A percentile compares a stretch with the other conserved stretches of the same genome.
phyloP scores from a whole-genome alignment of 2,888 invertebrate species.

The Archaeoteleia sp. region DNA sequence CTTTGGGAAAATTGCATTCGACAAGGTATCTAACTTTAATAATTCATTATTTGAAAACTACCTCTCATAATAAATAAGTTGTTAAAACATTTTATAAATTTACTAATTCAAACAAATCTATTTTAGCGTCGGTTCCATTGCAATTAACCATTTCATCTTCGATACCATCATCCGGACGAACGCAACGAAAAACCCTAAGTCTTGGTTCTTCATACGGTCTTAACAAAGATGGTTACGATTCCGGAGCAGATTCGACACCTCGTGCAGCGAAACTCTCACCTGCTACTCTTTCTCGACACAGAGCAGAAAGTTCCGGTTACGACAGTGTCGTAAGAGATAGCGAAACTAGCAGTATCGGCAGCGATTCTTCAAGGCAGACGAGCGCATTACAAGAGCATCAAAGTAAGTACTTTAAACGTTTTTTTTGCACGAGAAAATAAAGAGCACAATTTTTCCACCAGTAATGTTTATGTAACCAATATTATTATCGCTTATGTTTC shows the following conservation, averaged over 20 bases:
- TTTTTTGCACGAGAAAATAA: too few relatives aligned
- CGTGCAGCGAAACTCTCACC: constrained; percentile 88
- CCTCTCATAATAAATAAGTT: too few relatives aligned
- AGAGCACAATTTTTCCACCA: too few relatives aligned
- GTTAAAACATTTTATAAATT: too few relatives aligned
- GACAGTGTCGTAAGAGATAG: constrained; percentile 93
- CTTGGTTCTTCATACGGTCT: constrained; percentile 81
- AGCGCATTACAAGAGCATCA: constrained; percentile 73
- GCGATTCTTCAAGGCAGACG: constrained; percentile 78
- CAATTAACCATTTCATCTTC: constrained; percentile 76
- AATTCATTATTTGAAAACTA: too few relatives aligned
- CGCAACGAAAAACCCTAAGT: constrained; percentile 79
- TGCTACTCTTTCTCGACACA: constrained; percentile 82
- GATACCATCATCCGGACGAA: constrained; percentile 80
- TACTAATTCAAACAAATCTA: too few relatives aligned
- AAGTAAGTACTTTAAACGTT: constrained; percentile 59
- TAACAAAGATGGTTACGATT: constrained; percentile 87
- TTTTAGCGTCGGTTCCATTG: constrained; percentile 62
- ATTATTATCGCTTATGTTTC: too few relatives aligned
- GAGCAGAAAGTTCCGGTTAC: constrained; percentile 91
- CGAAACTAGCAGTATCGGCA: constrained; percentile 91
- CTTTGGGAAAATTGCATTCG: too few relatives aligned
- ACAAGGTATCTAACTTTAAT: too few relatives aligned
- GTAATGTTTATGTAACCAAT: too few relatives aligned
- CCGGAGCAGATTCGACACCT: constrained; percentile 89